phyloP scores from a whole-genome alignment of 2,113 vertebrate genomes.

The Toxotes chatareus region DNA sequence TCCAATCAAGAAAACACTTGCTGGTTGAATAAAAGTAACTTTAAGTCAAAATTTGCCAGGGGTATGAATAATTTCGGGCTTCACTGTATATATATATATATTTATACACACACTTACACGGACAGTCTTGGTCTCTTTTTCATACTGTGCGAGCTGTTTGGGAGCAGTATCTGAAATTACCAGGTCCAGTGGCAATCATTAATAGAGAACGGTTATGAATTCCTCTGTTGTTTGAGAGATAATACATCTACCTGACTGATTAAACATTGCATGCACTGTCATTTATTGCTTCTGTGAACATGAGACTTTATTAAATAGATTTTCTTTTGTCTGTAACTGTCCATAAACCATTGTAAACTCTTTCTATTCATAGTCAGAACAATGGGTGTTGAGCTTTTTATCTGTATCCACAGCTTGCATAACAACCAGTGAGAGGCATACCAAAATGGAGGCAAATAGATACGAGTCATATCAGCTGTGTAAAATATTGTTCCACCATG shows the following conservation, averaged over 20 bases:
- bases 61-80: no score
- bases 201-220: slow-evolving; percentile 30
- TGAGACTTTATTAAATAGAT: slow-evolving; percentile 35
- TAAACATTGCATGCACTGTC: slow-evolving; percentile 40
- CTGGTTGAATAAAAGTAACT: no score
- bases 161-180: neutral
- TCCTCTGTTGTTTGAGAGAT: slow-evolving; percentile 28
- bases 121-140: neutral
- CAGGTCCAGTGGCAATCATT: slow-evolving; percentile 18
- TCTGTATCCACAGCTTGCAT: slow-evolving; percentile 62
- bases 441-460: slow-evolving; percentile 11
- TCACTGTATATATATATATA: no score
- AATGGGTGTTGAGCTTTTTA: slow-evolving; percentile 47
- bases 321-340: slow-evolving; percentile 45
- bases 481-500: neutral
- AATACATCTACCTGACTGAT: slow-evolving; percentile 24
- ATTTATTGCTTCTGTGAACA: slow-evolving; percentile 34
- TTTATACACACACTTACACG: neutral
- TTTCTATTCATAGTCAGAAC: slow-evolving; percentile 53
- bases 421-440: slow-evolving; percentile 42
- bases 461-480: slow-evolving; percentile 3
- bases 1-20: no score
- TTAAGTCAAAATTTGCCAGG: no score
- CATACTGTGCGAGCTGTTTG: neutral
- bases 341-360: slow-evolving; percentile 36